Base-by-base conservation (phyloP, 2,113 vertebrate species). In the Corapipo altera region DNA sequence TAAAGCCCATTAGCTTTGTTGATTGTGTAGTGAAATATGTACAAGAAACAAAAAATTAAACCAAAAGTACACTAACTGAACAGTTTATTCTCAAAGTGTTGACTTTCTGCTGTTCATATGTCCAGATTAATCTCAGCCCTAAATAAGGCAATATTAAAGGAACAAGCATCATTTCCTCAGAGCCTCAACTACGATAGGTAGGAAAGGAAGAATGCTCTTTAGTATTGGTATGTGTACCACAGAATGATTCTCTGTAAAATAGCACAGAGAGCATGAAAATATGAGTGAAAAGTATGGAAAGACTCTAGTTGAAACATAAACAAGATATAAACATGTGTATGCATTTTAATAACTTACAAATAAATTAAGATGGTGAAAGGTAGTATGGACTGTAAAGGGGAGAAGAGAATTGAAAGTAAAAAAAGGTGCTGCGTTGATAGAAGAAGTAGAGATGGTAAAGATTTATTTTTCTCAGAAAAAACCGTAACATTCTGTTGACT, bases 301-400 rank as follows among this genome's bases (percentile, higher is more conserved):
- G 33, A 32, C 44, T 73, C n/a, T 54, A 8, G 11, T 11, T 80
- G 46, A 62, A 91, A 78, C 19, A 14, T 35, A 89, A 78, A 26
- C 9, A 48, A 51, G 12, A 35, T 55, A 77, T 54, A 83, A 80
- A 71, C 44, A 46, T 1, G 2, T 35, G 28, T 37, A 72, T 6
- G 8, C 21, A 89, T 86, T 89, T 89, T n/a, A 84, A 86, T 93
- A 92, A 69, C 8, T 80, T 84, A 91, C 2, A 78, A 92, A 95
- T 92, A 97, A 96, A 86, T 95, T 92, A 93, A 78, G 65, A 74
- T 52, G 54, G 44, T 69, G 59, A 92, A 93, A 89, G 64, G 39
- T 66, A 85, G 41, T 35, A 76, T 11, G 20, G 59, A 27, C 58
- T 82, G 44, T 13, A 58, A 82, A 41, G 5, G 15, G 32, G 17